A percentile compares a stretch with the other conserved stretches of the same genome.
phyloP scores from a whole-genome alignment of 2,113 vertebrate genomes.

The Sphyrna mokarran region DNA sequence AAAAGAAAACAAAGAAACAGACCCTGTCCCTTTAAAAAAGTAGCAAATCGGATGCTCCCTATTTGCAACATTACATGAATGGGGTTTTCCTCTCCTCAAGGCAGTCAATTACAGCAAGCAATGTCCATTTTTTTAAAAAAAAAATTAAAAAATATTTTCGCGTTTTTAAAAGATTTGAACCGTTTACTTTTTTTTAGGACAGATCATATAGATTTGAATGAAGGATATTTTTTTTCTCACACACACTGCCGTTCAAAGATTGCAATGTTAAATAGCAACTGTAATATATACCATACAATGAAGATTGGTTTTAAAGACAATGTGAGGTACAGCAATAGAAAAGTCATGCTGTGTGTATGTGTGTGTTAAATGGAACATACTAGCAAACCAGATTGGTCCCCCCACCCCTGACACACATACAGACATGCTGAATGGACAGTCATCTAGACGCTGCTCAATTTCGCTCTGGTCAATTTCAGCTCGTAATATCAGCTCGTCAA shows the following conservation, averaged over 20 bases:
- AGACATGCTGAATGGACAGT: too few relatives aligned
- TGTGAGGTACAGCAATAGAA: background rate
- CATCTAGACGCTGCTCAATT: background rate
- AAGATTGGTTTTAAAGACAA: background rate
- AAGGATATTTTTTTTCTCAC: background rate
- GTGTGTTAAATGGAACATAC: background rate
- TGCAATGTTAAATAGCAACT: conserved; percentile 1
- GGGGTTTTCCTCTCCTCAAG: background rate
- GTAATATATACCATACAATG: background rate
- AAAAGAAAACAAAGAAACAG: conserved; percentile 23
- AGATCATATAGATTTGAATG: background rate
- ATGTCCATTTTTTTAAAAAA: background rate
- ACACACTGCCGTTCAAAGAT: background rate
- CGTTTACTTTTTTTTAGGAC: background rate
- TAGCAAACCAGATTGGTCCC: background rate
- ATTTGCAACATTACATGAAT: background rate
- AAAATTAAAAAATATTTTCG: background rate
- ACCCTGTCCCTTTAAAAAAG: conserved; percentile 36
- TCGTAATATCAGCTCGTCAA: background rate
- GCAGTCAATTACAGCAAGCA: background rate
- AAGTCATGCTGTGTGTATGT: background rate
- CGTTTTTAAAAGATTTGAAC: background rate
- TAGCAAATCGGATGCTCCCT: background rate
- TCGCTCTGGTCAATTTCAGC: background rate
- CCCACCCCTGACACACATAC: too few relatives aligned